Percentiles rank a stretch among this genome's conserved stretches.
These are phyloP conservation scores for Lutraria lutraria DNA, from an alignment of 2,888 invertebrate species.

Conservation along the genomic window DNA sequence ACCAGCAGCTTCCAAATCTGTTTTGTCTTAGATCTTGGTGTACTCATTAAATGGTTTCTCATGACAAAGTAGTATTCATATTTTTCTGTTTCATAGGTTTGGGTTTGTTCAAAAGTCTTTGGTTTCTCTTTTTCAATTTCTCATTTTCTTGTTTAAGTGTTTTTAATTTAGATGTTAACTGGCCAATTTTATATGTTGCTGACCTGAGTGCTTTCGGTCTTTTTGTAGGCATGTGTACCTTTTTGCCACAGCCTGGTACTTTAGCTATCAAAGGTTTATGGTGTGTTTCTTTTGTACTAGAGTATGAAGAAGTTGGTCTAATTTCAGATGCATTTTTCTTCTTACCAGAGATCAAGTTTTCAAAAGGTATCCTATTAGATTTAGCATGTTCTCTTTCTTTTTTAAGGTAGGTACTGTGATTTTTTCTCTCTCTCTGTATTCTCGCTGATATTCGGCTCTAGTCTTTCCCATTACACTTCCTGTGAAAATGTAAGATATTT, in stretches of 20 bases:
- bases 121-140: not conserved
- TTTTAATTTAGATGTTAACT: not conserved
- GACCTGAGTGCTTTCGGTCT: not conserved
- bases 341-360: not conserved
- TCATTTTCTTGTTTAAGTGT: not conserved
- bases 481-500: not conserved
- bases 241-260: not conserved
- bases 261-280: not conserved
- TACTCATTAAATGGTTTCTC: not conserved
- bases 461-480: conserved; percentile 12
- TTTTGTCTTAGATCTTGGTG: not conserved
- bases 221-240: not conserved
- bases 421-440: not conserved
- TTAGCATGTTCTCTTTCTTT: conserved; percentile 26
- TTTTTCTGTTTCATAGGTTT: not conserved
- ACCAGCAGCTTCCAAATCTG: not conserved
- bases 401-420: not conserved
- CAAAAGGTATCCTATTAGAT: not conserved
- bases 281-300: not conserved
- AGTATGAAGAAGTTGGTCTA: not conserved
- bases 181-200: not conserved
- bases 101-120: not conserved
- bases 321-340: not conserved
- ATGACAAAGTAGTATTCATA: too few relatives aligned
- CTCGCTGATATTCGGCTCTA: conserved; percentile 18